phyloP scores from a whole-genome alignment of 1,140 invertebrate species.

The Bombus haemorrhoidalis region DNA sequence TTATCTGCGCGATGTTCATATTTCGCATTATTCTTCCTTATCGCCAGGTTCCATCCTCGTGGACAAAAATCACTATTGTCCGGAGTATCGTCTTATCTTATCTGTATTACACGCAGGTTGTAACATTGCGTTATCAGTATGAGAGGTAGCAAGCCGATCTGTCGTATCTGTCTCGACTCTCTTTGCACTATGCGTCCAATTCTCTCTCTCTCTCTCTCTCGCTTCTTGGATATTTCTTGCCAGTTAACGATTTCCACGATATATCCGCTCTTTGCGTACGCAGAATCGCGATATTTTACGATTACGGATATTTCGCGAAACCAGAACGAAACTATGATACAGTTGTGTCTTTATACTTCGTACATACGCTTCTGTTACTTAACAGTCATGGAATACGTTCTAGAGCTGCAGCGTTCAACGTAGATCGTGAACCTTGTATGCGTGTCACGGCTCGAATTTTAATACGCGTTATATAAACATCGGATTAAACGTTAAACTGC shows the following conservation, averaged over 20 bases:
- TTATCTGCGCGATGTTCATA: not conserved
- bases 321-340: not conserved
- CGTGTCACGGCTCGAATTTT: too few relatives aligned
- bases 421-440: too few relatives aligned
- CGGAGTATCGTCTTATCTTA: constrained; percentile 49
- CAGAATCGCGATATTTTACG: not conserved
- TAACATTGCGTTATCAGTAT: constrained; percentile 43
- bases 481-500: too few relatives aligned
- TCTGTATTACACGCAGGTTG: constrained; percentile 35
- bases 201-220: not conserved
- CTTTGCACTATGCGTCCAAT: not conserved
- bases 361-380: too few relatives aligned
- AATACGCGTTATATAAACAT: too few relatives aligned
- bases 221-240: too few relatives aligned
- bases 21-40: constrained; percentile 17
- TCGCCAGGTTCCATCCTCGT: constrained; percentile 1
- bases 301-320: not conserved
- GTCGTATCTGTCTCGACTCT: not conserved
- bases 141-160: not conserved
- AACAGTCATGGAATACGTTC: too few relatives aligned
- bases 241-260: not conserved
- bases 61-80: constrained; percentile 52
- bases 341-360: not conserved
- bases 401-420: too few relatives aligned
- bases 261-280: not conserved